These are phyloP conservation scores for Parus major DNA, from an alignment of 2,113 vertebrate species.

Conservation along the genomic window DNA sequence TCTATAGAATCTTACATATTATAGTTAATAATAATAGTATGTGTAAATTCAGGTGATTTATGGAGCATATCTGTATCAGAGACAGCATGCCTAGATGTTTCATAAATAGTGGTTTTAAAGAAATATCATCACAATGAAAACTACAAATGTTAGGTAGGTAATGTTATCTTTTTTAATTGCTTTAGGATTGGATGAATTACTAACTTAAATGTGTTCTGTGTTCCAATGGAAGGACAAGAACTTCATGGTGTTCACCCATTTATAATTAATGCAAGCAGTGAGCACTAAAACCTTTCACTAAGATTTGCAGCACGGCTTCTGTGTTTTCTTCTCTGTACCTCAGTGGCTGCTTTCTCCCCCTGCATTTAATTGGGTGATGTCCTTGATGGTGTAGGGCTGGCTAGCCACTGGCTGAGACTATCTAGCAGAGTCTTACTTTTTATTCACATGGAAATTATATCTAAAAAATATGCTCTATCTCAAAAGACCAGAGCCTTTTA, in stretches of 20 bases:
- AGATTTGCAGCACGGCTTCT: not conserved
- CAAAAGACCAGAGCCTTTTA: not conserved
- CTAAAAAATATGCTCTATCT: not conserved
- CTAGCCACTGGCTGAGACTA: not conserved
- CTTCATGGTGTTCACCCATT: not conserved
- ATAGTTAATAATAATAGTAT: not conserved
- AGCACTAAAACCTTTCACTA: not conserved
- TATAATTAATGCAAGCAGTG: not conserved
- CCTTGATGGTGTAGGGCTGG: not conserved
- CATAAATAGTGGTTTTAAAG: not conserved
- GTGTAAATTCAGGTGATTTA: not conserved
- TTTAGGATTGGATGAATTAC: accelerated
- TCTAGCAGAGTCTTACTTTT: not conserved
- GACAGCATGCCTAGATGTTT: not conserved
- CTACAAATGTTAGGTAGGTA: not conserved
- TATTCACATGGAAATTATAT: not conserved
- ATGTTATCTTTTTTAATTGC: not conserved
- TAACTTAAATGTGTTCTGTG: not conserved
- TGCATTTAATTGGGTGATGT: not conserved
- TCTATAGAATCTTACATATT: not conserved
- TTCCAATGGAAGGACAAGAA: not conserved
- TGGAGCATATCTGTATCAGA: not conserved
- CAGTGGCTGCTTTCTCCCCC: not conserved
- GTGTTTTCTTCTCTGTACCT: not conserved
- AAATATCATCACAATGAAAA: not conserved